These are phyloP conservation scores for Elmis aenea DNA, from an alignment of 2,888 invertebrate species.

Conservation along the genomic window DNA sequence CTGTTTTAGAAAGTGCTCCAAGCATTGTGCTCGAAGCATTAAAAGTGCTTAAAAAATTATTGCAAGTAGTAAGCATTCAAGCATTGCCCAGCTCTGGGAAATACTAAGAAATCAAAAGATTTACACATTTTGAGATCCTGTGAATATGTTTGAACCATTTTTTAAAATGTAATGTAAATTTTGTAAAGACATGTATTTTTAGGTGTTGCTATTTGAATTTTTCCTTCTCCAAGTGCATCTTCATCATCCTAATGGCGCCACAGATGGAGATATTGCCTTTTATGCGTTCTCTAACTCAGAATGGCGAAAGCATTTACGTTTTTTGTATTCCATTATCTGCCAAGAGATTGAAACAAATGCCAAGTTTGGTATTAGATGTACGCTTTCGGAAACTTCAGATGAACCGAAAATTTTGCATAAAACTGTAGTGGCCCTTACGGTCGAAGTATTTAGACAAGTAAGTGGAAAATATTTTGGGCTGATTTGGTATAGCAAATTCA, in stretches of 20 bases:
- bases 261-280: slow-evolving; percentile 35
- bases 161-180: too few relatives aligned
- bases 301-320: slow-evolving; percentile 45
- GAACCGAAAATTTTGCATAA: slow-evolving; percentile 24
- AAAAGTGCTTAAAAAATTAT: too few relatives aligned
- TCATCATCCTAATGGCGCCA: slow-evolving; percentile 50
- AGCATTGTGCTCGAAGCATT: too few relatives aligned
- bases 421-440: slow-evolving; percentile 33
- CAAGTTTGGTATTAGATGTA: slow-evolving; percentile 11
- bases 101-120: too few relatives aligned
- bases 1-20: too few relatives aligned
- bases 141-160: too few relatives aligned
- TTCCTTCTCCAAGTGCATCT: slow-evolving; percentile 49
- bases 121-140: too few relatives aligned
- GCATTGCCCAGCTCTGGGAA: too few relatives aligned
- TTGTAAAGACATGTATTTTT: too few relatives aligned
- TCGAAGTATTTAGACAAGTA: slow-evolving; percentile 44
- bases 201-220: slow-evolving; percentile 47
- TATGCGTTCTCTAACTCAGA: slow-evolving; percentile 42
- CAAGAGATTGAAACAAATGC: slow-evolving; percentile 31
- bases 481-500: too few relatives aligned
- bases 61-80: too few relatives aligned
- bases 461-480: too few relatives aligned
- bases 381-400: slow-evolving; percentile 12
- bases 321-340: slow-evolving; percentile 41